Base-by-base conservation (phyloP, 2,888 invertebrate genomes). In the Hydropsyche betteni region DNA sequence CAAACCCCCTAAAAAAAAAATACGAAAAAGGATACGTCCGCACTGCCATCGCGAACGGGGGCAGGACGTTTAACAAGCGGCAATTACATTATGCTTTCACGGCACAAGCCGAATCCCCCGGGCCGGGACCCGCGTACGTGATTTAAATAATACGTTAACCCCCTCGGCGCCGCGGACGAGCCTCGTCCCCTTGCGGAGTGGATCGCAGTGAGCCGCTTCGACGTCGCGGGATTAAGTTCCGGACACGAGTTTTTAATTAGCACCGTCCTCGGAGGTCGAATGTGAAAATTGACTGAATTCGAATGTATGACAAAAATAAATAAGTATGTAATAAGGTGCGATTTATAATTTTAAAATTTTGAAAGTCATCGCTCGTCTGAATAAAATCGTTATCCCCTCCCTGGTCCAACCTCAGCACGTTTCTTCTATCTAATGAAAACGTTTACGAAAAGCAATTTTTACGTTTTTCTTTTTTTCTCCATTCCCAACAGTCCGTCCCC, bases 61-160 rank as follows among this genome's bases (percentile, higher is more conserved):
- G 14, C 55, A 8, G 52, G 72, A 38, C 72, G 36, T 72, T 72
- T 72, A 72, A 72, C 72, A 72, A 72, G 72, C 72, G 38, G 72
- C 72, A 72, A 72, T 72, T 72, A 72, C 72, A 72, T 72, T 72
- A 72, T 72, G 72, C 72, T 72, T 72, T 72, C 72, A 72, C 36
- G 61, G 72, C 55, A 55, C 72, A 50, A 72, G 55, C 61, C 51
- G 52, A 36, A 70, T 70, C 53, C 70, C 53, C 51, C 34, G 53
- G n/a, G 53, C 53, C 33, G 51, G 69, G 69, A 51, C n/a, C n/a
- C 51, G 24, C 58, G 33, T 33, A 72, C 72, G 72, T 72, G 72
- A 72, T 72, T 72, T 72, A 72, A 72, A 72, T 72, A 55, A 55
- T 33, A n/a, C 55, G 71, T 55, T 53, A 24, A 10, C 24, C 33